Evolutionary conservation across 2,113 vertebrate species (phyloP).

Genomic region (Aspidoscelis tigris): DNA sequence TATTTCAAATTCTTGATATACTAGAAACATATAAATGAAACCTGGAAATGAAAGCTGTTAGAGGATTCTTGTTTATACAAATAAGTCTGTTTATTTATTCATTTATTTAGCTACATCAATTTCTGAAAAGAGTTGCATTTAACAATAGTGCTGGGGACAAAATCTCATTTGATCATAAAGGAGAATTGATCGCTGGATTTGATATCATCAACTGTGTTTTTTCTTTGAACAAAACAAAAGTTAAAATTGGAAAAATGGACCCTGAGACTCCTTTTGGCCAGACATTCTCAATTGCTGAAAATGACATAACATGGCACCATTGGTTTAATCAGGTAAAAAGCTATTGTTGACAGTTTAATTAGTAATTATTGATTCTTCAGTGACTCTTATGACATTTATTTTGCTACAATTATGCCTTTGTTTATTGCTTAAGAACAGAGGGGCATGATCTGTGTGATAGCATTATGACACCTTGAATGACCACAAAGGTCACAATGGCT

Average conservation of each 20-base stretch:
- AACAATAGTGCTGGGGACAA: background rate
- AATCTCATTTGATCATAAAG: background rate
- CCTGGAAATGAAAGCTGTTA: background rate
- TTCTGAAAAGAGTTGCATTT: background rate
- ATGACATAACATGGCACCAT: background rate
- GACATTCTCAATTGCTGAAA: background rate
- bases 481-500: too few relatives aligned
- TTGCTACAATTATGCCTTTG: too few relatives aligned
- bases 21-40: background rate
- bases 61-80: background rate
- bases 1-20: background rate
- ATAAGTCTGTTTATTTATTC: background rate
- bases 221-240: background rate
- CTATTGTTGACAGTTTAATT: background rate
- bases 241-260: background rate
- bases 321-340: background rate
- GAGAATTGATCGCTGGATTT: background rate
- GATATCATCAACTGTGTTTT: background rate
- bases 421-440: too few relatives aligned
- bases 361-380: too few relatives aligned
- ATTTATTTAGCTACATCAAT: background rate
- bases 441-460: too few relatives aligned
- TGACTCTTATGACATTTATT: too few relatives aligned
- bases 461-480: too few relatives aligned
- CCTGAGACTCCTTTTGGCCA: background rate